Percentiles rank a stretch among this genome's conserved stretches.
These are phyloP conservation scores for Ctenodactylus gundi DNA, from an alignment of 2,113 vertebrate genomes.

Conservation along the genomic window DNA sequence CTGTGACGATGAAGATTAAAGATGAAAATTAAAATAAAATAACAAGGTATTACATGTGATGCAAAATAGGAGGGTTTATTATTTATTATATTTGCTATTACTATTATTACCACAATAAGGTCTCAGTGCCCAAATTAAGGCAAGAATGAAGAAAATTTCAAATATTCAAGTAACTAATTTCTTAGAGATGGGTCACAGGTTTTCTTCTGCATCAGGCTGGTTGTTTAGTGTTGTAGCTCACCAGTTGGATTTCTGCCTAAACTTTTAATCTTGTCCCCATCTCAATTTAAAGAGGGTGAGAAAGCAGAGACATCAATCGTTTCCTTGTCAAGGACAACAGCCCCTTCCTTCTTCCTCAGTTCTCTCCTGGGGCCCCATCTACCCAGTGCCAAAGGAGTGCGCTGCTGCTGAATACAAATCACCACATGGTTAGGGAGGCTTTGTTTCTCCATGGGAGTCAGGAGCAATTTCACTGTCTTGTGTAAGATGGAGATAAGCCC, in stretches of 20 bases:
- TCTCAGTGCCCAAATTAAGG: slow-evolving; percentile 45
- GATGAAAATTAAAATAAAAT: not conserved
- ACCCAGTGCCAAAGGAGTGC: slow-evolving; percentile 54
- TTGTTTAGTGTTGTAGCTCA: slow-evolving; percentile 79
- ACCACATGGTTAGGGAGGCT: not conserved
- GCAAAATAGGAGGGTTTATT: not conserved
- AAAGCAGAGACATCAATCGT: slow-evolving; percentile 79
- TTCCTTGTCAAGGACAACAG: slow-evolving; percentile 77
- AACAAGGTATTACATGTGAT: not conserved
- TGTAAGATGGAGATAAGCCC: slow-evolving; percentile 43
- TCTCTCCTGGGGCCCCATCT: slow-evolving; percentile 62
- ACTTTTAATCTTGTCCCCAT: slow-evolving; percentile 79
- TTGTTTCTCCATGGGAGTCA: slow-evolving; percentile 51
- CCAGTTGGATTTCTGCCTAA: slow-evolving; percentile 80
- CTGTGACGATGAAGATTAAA: not conserved
- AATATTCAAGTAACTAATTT: slow-evolving; percentile 60
- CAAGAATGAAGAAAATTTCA: slow-evolving; percentile 45
- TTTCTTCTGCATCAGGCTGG: slow-evolving; percentile 57
- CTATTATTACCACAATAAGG: not conserved
- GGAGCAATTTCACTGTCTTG: slow-evolving; percentile 38
- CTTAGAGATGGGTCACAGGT: slow-evolving; percentile 67
- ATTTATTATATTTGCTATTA: not conserved
- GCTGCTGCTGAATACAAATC: slow-evolving; percentile 49
- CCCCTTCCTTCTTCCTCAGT: slow-evolving; percentile 67
- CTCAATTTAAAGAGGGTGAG: slow-evolving; percentile 78